These are phyloP conservation scores for Pogonophryne albipinna DNA, from an alignment of 2,797 vertebrate species.

Conservation along the genomic window DNA sequence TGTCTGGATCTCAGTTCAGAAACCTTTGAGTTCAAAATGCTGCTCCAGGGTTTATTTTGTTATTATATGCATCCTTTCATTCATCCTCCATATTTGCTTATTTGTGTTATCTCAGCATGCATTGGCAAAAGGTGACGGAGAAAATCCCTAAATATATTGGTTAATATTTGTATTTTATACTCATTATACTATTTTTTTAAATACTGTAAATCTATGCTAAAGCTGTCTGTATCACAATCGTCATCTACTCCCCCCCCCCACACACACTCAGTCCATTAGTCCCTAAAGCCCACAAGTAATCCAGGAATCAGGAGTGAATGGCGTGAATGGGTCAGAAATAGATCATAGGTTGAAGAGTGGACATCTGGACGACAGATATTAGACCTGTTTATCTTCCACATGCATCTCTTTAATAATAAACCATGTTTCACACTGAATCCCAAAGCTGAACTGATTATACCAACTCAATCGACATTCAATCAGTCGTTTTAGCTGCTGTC, in stretches of 20 bases:
- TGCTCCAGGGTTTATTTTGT: background rate
- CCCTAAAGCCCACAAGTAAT: constrained; percentile 35
- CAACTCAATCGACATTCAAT: no score
- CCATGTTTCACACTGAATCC: background rate
- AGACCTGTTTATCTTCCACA: constrained; percentile 8
- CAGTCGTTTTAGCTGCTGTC: no score
- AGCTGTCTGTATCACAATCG: background rate
- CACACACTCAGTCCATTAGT: background rate
- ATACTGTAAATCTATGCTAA: background rate
- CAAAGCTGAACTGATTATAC: background rate
- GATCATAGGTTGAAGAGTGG: constrained; percentile 9
- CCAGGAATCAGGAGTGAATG: constrained; percentile 19
- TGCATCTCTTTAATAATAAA: constrained; percentile 31
- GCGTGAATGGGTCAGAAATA: background rate
- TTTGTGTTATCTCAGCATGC: background rate
- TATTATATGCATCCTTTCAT: background rate
- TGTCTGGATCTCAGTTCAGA: background rate
- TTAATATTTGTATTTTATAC: no score
- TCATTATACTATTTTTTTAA: constrained; percentile 16
- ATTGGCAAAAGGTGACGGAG: no score
- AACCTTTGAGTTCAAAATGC: background rate
- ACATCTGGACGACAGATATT: constrained; percentile 41
- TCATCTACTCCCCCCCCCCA: no score
- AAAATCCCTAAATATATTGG: no score
- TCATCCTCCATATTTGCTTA: background rate